Evolutionary conservation across 2,113 vertebrate species (phyloP).

Genomic region (Nycticebus coucang): DNA sequence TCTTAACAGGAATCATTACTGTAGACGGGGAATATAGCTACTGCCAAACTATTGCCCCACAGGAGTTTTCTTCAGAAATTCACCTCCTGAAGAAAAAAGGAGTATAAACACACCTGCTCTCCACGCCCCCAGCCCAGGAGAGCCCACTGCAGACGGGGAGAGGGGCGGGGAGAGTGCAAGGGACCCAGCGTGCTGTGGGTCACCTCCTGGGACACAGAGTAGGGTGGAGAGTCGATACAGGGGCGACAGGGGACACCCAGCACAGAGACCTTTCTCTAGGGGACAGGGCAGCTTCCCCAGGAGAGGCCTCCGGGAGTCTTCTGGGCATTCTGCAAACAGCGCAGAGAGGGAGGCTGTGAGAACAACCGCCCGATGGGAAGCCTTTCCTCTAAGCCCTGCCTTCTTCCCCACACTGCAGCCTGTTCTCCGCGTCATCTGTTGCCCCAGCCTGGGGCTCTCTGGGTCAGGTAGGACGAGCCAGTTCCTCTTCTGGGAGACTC

Average conservation of each 20-base stretch:
- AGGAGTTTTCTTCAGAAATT: too few species aligned
- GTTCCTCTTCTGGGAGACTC: not conserved
- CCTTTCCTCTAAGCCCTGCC: not conserved
- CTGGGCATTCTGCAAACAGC: not conserved
- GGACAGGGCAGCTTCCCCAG: not conserved
- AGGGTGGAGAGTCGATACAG: not conserved
- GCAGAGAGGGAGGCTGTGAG: not conserved
- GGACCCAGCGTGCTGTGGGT: not conserved
- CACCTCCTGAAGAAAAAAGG: not conserved
- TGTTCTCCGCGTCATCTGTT: fast-evolving
- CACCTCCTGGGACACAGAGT: not conserved
- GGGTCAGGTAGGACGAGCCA: too few species aligned
- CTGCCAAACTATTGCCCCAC: not conserved
- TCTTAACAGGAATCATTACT: not conserved
- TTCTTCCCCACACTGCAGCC: not conserved
- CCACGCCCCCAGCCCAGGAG: not conserved
- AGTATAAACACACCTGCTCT: not conserved
- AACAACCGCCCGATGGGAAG: not conserved
- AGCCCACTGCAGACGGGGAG: not conserved
- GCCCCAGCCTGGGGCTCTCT: not conserved
- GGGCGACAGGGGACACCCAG: not conserved
- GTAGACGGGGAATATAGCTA: not conserved
- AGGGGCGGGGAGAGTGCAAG: not conserved
- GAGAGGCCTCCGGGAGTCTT: not conserved
- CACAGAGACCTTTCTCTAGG: not conserved